These are phyloP conservation scores for Pollenia angustigena DNA, from an alignment of 2,888 invertebrate species.

Conservation along the genomic window DNA sequence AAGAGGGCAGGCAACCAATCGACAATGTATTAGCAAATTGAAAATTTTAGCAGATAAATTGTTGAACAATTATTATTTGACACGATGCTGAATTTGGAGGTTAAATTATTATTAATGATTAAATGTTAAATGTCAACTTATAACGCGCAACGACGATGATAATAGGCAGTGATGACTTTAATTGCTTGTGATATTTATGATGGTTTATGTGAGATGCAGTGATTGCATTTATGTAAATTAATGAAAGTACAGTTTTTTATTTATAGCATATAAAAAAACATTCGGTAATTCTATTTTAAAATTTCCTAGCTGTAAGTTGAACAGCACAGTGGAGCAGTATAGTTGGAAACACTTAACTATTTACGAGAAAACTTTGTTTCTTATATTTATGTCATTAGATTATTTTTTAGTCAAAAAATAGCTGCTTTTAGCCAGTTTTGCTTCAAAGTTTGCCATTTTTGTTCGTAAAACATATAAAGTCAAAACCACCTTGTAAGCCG, in stretches of 20 bases:
- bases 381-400: no score
- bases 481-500: no score
- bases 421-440: no score
- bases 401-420: no score
- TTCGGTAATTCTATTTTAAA: no score
- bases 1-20: not conserved
- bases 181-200: constrained; percentile 44
- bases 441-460: no score
- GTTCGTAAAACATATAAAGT: no score
- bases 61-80: constrained; percentile 69
- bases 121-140: constrained; percentile 47
- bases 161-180: constrained; percentile 29
- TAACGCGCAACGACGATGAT: not conserved
- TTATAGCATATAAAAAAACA: not conserved
- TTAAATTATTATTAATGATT: constrained; percentile 68
- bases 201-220: not conserved
- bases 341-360: no score
- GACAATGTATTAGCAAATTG: constrained; percentile 14
- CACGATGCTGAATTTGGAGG: constrained; percentile 60
- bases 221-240: not conserved
- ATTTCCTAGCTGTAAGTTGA: no score
- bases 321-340: no score
- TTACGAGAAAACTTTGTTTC: no score
- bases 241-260: not conserved
- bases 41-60: constrained; percentile 63